phyloP scores from a whole-genome alignment of 2,113 vertebrate species.

The Notarius quadriscutis region DNA sequence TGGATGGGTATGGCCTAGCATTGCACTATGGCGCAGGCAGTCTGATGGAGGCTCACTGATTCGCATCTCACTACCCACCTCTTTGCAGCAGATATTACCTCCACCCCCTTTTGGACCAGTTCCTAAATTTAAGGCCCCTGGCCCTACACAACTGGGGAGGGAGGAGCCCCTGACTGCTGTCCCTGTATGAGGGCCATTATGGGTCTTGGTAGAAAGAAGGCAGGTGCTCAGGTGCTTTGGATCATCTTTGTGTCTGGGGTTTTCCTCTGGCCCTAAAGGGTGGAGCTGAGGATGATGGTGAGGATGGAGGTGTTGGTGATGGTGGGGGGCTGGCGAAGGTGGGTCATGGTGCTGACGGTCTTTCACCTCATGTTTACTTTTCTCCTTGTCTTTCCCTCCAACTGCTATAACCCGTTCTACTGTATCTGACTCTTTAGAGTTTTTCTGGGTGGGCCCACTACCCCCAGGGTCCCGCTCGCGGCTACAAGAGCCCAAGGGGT shows the following conservation, averaged over 20 bases:
- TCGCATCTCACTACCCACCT: slow-evolving; percentile 73
- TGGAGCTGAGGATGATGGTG: slow-evolving; percentile 65
- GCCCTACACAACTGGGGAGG: slow-evolving; percentile 75
- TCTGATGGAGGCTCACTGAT: slow-evolving; percentile 82
- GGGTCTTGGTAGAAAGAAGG: slow-evolving; percentile 70
- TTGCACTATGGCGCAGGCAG: slow-evolving; percentile 80
- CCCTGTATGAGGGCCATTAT: slow-evolving; percentile 66
- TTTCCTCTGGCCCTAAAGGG: slow-evolving; percentile 72
- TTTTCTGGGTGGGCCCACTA: slow-evolving; percentile 71
- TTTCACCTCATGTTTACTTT: slow-evolving; percentile 76
- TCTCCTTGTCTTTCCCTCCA: slow-evolving; percentile 80
- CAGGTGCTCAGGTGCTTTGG: slow-evolving; percentile 81
- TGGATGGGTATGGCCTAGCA: slow-evolving; percentile 74
- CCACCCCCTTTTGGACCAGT: slow-evolving; percentile 39
- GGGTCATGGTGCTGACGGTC: slow-evolving; percentile 69
- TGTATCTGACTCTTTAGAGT: slow-evolving; percentile 70
- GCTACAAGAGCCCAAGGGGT: slow-evolving; percentile 83
- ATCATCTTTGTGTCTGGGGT: slow-evolving; percentile 74
- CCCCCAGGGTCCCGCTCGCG: slow-evolving; percentile 79
- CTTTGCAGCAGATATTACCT: slow-evolving; percentile 79
- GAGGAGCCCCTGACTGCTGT: slow-evolving; percentile 58
- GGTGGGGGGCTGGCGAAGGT: slow-evolving; percentile 48
- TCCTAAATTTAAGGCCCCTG: slow-evolving; percentile 65
- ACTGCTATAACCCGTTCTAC: slow-evolving; percentile 76
- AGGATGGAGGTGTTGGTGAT: slow-evolving; percentile 63